Evolutionary conservation across 2,797 vertebrate species (phyloP).

Genomic region (Sternotherus odoratus): DNA sequence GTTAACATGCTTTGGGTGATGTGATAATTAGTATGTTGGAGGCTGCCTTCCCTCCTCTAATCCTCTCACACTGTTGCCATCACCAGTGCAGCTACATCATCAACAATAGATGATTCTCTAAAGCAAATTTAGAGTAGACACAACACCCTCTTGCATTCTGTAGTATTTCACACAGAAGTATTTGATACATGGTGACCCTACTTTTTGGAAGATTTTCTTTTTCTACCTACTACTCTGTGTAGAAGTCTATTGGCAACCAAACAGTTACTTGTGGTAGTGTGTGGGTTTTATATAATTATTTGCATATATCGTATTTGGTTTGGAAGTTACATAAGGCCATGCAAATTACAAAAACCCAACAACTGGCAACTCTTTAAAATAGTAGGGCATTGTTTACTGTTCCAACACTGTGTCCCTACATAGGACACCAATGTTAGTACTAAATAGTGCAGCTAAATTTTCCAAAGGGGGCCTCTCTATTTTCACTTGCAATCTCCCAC

Average conservation of each 20-base stretch:
- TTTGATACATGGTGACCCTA: background rate
- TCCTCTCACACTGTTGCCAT: background rate
- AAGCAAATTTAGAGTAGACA: background rate
- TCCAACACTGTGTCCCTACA: background rate
- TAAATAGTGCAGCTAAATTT: background rate
- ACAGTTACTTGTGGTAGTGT: background rate
- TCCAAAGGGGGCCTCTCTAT: background rate
- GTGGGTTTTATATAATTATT: background rate
- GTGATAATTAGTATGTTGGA: background rate
- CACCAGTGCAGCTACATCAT: background rate
- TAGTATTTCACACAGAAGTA: background rate
- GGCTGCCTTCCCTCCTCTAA: background rate
- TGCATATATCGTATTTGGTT: background rate
- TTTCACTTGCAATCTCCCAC: background rate
- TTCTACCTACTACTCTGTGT: background rate
- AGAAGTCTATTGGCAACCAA: background rate
- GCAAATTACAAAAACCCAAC: conserved; percentile 2
- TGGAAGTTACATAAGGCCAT: background rate
- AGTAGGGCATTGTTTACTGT: background rate
- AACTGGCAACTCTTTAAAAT: background rate
- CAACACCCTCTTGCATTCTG: background rate
- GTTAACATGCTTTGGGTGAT: background rate
- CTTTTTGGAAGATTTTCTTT: background rate
- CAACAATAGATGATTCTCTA: background rate
- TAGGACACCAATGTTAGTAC: background rate